Conservation (phyloP, 2,113 vertebrate genomes). For the Campylorhamphus procurvoides region DNA sequence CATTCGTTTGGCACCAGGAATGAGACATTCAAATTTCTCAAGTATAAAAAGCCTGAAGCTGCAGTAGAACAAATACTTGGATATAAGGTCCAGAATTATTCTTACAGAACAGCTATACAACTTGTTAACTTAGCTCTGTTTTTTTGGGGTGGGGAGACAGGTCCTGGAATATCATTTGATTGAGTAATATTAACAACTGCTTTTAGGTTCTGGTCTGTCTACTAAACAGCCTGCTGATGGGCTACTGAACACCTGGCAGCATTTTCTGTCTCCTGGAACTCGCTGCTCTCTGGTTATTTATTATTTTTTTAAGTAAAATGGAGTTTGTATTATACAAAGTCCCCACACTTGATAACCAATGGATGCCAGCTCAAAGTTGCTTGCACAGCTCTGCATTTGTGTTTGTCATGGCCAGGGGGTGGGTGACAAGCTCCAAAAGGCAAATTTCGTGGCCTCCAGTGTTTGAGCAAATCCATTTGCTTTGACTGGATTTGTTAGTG, state of each 20-base stretch:
- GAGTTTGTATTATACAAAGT: neutral
- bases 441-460: neutral
- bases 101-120: neutral
- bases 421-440: neutral
- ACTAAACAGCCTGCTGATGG: neutral
- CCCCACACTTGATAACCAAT: rapidly evolving
- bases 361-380: neutral
- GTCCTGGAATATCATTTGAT: neutral
- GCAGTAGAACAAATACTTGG: neutral
- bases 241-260: neutral
- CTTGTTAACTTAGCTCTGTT: neutral
- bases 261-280: neutral
- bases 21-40: neutral
- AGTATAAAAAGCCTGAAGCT: neutral
- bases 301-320: neutral
- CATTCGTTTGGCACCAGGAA: neutral
- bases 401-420: neutral
- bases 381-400: constrained; percentile 11
- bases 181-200: neutral
- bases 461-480: constrained; percentile 9
- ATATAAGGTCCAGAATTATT: neutral
- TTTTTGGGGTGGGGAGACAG: neutral
- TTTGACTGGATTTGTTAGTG: neutral
- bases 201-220: neutral
- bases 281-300: neutral